phyloP scores from a whole-genome alignment of 1,140 invertebrate genomes.

The Bombus ignitus region DNA sequence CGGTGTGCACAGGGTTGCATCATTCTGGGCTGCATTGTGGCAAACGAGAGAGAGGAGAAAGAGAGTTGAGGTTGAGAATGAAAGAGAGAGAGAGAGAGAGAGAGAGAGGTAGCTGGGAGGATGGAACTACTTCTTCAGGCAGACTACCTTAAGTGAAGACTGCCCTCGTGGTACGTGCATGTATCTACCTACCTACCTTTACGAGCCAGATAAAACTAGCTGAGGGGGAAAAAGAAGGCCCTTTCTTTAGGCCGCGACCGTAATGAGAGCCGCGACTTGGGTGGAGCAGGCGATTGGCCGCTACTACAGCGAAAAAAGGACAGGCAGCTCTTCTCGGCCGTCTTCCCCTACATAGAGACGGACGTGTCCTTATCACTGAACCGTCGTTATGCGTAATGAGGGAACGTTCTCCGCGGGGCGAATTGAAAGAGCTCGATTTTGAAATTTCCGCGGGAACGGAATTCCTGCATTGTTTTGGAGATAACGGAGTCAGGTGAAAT shows the following conservation, averaged over 20 bases:
- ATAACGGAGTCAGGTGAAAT: background rate
- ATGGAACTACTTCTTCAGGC: conserved; percentile 59
- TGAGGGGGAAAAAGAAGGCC: conserved; percentile 46
- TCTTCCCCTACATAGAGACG: conserved; percentile 30
- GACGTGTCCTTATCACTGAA: conserved; percentile 45
- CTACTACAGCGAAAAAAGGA: conserved; percentile 33
- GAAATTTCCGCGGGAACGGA: conserved; percentile 37
- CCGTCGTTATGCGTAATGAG: conserved; percentile 58
- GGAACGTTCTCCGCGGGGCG: conserved; percentile 17
- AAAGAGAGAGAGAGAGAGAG: conserved; percentile 4
- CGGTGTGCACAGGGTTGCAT: conserved; percentile 58
- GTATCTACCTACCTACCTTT: conserved; percentile 36
- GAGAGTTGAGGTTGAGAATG: background rate
- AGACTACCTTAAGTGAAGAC: conserved; percentile 68
- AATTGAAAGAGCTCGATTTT: conserved; percentile 28
- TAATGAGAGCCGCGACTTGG: conserved; percentile 61
- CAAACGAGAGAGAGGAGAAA: conserved; percentile 5
- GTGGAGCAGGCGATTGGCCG: conserved; percentile 41
- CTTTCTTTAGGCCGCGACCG: conserved; percentile 60
- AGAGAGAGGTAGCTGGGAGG: conserved; percentile 1
- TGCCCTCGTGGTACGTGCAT: conserved; percentile 37
- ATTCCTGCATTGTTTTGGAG: background rate
- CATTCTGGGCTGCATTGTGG: conserved; percentile 57
- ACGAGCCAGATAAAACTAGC: conserved; percentile 59
- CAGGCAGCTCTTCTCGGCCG: conserved; percentile 28